Conservation (phyloP, 2,888 invertebrate species). For the Sinodicranocentrus sp. region DNA sequence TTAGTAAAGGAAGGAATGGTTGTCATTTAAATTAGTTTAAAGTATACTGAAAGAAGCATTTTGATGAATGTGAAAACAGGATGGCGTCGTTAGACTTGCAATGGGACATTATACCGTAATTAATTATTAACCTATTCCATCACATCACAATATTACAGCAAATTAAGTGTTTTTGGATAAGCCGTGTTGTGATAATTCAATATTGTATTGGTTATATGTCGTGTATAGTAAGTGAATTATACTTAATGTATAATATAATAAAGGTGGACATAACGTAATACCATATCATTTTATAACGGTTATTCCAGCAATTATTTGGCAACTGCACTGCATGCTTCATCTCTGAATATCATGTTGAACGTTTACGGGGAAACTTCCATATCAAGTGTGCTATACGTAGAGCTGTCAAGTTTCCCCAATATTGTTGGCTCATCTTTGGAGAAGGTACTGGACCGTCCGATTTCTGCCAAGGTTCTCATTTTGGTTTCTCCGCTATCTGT, state of each 20-base stretch:
- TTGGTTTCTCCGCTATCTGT: slow-evolving; percentile 77
- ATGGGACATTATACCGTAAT: too few relatives aligned
- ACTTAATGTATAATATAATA: too few relatives aligned
- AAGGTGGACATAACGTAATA: too few relatives aligned
- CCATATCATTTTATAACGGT: background rate
- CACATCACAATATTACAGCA: slow-evolving; percentile 48
- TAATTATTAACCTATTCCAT: slow-evolving; percentile 15
- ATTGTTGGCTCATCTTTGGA: slow-evolving; percentile 87
- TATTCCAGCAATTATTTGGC: background rate
- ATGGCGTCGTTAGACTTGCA: too few relatives aligned
- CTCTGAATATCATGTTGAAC: background rate
- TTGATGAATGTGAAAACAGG: background rate
- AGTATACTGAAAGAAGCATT: background rate
- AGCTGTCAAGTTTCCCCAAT: slow-evolving; percentile 77
- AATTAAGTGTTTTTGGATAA: too few relatives aligned
- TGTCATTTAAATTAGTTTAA: too few relatives aligned
- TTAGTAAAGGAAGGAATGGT: slow-evolving; percentile 15
- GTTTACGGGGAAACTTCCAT: slow-evolving; percentile 64
- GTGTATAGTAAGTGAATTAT: background rate
- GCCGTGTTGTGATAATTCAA: slow-evolving; percentile 27
- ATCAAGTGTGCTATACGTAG: slow-evolving; percentile 56
- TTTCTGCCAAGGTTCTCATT: slow-evolving; percentile 79
- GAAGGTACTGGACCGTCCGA: slow-evolving; percentile 85
- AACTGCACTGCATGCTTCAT: background rate
- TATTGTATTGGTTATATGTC: background rate